Conservation (phyloP, 2,797 vertebrate genomes). For the Remorina albescens region DNA sequence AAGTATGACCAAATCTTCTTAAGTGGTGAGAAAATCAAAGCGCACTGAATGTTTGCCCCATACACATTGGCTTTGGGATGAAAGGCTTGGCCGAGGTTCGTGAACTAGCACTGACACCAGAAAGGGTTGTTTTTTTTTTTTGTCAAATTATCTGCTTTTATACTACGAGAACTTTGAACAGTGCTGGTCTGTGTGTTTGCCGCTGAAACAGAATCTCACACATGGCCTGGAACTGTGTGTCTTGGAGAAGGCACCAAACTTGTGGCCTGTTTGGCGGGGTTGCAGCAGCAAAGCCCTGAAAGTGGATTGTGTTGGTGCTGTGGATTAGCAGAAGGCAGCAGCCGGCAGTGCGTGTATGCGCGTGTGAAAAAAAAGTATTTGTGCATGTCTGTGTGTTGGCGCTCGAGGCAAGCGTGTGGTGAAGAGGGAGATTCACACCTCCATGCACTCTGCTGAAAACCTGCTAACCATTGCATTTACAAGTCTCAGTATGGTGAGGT, state of each 20-base stretch:
- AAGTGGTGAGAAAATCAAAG: constrained; percentile 80
- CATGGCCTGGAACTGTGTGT: constrained; percentile 71
- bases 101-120: constrained; percentile 74
- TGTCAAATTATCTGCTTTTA: constrained; percentile 75
- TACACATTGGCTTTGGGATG: constrained; percentile 80
- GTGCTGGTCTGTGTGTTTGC: constrained; percentile 62
- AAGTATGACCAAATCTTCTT: constrained; percentile 81
- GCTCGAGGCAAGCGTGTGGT: constrained; percentile 77
- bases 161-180: constrained; percentile 70
- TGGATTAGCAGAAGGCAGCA: constrained; percentile 76
- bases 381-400: constrained; percentile 66
- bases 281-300: constrained; percentile 68
- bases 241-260: constrained; percentile 74
- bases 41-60: constrained; percentile 75
- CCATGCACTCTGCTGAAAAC: constrained; percentile 76
- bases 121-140: constrained; percentile 62
- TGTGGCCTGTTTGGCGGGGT: constrained; percentile 76
- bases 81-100: constrained; percentile 81
- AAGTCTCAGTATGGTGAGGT: constrained; percentile 77
- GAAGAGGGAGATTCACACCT: constrained; percentile 79
- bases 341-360: constrained; percentile 48
- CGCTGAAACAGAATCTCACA: constrained; percentile 71
- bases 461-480: constrained; percentile 82
- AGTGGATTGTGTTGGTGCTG: constrained; percentile 78
- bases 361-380: constrained; percentile 47